A percentile compares a stretch with the other conserved stretches of the same genome.
Evolutionary conservation across 2,888 invertebrate genomes (phyloP).

Genomic region (Plagiodera versicolora): DNA sequence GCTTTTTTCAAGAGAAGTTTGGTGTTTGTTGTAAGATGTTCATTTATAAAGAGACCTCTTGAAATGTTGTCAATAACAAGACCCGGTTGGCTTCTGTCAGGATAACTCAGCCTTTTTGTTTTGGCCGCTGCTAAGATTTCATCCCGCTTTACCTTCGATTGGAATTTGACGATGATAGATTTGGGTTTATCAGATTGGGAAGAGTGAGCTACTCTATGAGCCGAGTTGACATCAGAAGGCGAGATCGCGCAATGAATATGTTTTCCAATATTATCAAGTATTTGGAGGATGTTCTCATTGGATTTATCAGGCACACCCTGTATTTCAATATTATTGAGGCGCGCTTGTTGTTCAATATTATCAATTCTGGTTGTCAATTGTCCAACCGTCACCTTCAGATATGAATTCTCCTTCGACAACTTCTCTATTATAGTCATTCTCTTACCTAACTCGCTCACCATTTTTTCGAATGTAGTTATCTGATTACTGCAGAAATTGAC

Average conservation of each 20-base stretch:
- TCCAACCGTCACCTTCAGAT: too few relatives aligned
- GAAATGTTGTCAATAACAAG: slow-evolving; percentile 4
- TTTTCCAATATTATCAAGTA: slow-evolving; percentile 2
- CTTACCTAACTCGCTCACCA: too few relatives aligned
- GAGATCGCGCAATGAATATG: slow-evolving; percentile 7
- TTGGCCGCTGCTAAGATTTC: slow-evolving; percentile 4
- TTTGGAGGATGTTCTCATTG: slow-evolving; percentile 1
- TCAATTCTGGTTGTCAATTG: too few relatives aligned
- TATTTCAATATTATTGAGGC: slow-evolving; percentile 7
- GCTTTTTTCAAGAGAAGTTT: slow-evolving; percentile 6
- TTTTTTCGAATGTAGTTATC: too few relatives aligned
- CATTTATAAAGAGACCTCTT: slow-evolving; percentile 6
- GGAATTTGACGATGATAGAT: background rate
- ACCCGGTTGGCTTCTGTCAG: slow-evolving; percentile 4
- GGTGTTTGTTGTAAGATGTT: slow-evolving; percentile 1
- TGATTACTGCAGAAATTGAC: too few relatives aligned
- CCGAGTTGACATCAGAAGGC: slow-evolving; percentile 2
- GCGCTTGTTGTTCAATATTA: background rate
- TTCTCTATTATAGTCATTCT: too few relatives aligned
- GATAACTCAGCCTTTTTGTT: slow-evolving; percentile 5
- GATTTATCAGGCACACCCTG: slow-evolving; percentile 11
- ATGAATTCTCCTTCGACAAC: too few relatives aligned
- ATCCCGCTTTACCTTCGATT: slow-evolving; percentile 3
- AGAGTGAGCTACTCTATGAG: slow-evolving; percentile 6
- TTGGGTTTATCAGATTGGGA: slow-evolving; percentile 3